Base-by-base conservation (phyloP, 2,888 invertebrate species). In the Drosophila antonietae region DNA sequence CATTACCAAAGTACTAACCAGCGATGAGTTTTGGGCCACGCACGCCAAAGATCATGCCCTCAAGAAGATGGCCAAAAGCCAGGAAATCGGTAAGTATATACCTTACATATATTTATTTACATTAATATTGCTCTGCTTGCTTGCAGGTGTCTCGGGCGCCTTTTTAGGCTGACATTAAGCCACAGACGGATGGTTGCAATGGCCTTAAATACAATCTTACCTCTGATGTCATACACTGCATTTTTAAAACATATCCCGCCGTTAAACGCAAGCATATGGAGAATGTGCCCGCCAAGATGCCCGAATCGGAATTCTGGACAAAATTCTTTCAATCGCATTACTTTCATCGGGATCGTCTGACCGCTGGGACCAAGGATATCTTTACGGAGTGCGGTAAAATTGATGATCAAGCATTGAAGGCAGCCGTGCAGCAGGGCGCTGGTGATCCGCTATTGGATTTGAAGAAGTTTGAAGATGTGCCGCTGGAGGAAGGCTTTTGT, bases 321-420 rank as follows among this genome's bases (percentile, higher is more conserved):
- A 97, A 98, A 91, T 99, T 99, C 93, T 99, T 99, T 94, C 99
- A 99, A 92, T 99, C 99, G 18, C 99, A 99, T 94, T 99, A 99
- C 94, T 97, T 97, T 94, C 99, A 99, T 93, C 95, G 98, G 94
- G 97, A 98, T 93, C 96, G 98, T 66, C 96, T 97, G 83, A 96
- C 96, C 82, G 95, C 96, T 23, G 96, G 97, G 79, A 96, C 96
- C 90, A 98, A 99, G 94, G 99, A 99, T 93, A 94, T 99, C 68
- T 99, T 99, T 92, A 97, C 98, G 28, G 99, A 99, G 93, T 99
- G 99, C 94, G 98, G 98, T 76, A 98, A 98, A 94, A 95, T 97
- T 88, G 99, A 99, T 92, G 99, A 99, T 90, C 95, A 96, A 92
- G 95, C 95, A 80, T 93, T 96, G 87, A 95, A 95, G 87, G 95